Evolutionary conservation across 2,113 vertebrate species (phyloP).

Genomic region (Lonchura striata): DNA sequence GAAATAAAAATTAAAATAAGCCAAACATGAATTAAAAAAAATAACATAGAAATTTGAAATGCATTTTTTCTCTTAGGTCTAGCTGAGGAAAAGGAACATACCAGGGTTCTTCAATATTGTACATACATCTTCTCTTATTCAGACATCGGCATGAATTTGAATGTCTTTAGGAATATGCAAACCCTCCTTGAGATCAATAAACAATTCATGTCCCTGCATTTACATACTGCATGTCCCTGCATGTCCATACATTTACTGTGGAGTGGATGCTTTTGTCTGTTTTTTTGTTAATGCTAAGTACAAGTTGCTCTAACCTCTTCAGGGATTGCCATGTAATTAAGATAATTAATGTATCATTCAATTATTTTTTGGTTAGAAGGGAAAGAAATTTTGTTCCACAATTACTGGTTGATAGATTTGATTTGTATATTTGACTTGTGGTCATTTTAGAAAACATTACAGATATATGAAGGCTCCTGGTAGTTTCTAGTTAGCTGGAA

Average conservation of each 20-base stretch:
- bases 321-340: background rate
- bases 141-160: background rate
- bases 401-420: background rate
- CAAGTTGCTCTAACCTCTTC: background rate
- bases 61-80: background rate
- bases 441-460: background rate
- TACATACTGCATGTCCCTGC: background rate
- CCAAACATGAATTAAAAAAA: background rate
- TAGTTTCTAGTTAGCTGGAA: background rate
- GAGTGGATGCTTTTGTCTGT: background rate
- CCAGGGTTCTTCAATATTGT: background rate
- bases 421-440: background rate
- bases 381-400: background rate
- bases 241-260: background rate
- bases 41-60: background rate
- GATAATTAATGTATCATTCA: background rate
- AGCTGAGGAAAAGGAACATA: background rate
- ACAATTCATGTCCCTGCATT: background rate
- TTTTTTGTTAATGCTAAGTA: background rate
- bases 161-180: background rate
- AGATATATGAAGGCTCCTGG: background rate
- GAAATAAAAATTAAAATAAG: background rate
- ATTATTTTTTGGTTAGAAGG: background rate
- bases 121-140: background rate
- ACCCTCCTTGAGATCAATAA: background rate